Evolutionary conservation across 2,113 vertebrate genomes (phyloP).

Genomic region (Tiliqua scincoides): DNA sequence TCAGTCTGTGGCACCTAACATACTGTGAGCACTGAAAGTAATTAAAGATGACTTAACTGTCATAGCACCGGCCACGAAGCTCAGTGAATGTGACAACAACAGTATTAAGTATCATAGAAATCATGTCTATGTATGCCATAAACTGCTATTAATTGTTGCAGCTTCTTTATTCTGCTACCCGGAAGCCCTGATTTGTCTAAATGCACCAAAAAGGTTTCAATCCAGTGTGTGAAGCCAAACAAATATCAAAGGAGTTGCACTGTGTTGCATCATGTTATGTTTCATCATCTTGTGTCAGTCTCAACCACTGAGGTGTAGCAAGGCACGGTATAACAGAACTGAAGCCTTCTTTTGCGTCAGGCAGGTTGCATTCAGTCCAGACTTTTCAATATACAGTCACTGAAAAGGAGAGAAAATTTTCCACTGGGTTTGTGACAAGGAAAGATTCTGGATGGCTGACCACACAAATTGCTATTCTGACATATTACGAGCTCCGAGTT

Average conservation of each 20-base stretch:
- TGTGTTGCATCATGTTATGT: constrained; percentile 19
- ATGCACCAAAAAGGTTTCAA: neutral
- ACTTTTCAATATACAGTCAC: constrained; percentile 2
- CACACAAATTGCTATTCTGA: constrained; percentile 28
- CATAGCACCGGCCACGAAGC: too few relatives aligned
- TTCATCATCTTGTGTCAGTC: neutral
- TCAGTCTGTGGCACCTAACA: neutral
- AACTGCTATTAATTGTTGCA: neutral
- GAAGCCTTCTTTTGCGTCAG: neutral
- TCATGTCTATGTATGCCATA: neutral
- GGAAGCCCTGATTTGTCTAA: constrained; percentile 3
- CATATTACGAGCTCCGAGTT: constrained; percentile 19
- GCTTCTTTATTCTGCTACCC: neutral
- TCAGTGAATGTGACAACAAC: too few relatives aligned
- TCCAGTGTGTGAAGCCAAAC: neutral
- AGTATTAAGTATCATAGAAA: too few relatives aligned
- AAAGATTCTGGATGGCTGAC: constrained; percentile 19
- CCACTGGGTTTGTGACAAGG: constrained; percentile 29
- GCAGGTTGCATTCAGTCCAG: constrained; percentile 24
- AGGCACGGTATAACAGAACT: constrained; percentile 18
- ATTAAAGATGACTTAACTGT: neutral
- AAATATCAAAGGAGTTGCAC: constrained; percentile 7
- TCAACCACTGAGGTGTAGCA: neutral
- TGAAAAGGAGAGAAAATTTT: constrained; percentile 33
- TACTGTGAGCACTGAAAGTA: neutral